A percentile compares a stretch with the other conserved stretches of the same genome.
phyloP scores from a whole-genome alignment of 2,113 vertebrate genomes.

The mouse (Mus musculus) region GRCm39 chr11:13400001-13400500 shows the following conservation, averaged over 20 bases:
- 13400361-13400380: no score
- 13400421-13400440: no score
- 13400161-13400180: background rate
- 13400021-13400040: background rate
- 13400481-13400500: no score
- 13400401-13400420: no score
- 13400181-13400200: background rate
- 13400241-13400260: background rate
- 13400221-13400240: background rate
- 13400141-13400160: background rate
- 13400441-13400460: no score
- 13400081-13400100: background rate
- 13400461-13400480: no score
- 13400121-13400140: background rate
- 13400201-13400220: background rate
- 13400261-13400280: fast-evolving
- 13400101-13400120: background rate
- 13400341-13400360: no score
- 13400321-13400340: background rate
- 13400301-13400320: background rate
- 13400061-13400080: background rate
- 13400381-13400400: no score
- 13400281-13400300: background rate
- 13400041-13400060: background rate
- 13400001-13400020: background rate